A percentile compares a stretch with the other conserved stretches of the same genome.
phyloP scores from a whole-genome alignment of 2,888 invertebrate genomes.

The Arrhopalites spinosus region DNA sequence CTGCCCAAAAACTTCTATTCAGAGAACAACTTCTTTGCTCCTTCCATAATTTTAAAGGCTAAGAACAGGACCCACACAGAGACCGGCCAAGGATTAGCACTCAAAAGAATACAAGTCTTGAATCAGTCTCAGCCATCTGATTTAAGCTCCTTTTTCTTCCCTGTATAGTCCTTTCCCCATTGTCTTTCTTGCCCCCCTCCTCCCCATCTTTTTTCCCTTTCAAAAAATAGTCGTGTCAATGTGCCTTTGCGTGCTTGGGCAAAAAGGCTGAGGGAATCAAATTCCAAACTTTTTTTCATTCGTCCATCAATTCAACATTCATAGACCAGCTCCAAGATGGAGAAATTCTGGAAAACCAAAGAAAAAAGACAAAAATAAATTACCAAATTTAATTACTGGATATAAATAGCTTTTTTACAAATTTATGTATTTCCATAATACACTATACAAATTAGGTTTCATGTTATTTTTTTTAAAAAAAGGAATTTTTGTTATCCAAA shows the following conservation, averaged over 20 bases:
- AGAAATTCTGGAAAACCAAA: no score
- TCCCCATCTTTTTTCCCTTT: background rate
- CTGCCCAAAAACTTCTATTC: background rate
- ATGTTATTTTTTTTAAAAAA: no score
- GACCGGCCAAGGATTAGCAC: conserved; percentile 29
- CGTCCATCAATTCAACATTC: no score
- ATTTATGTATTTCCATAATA: no score
- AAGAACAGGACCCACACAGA: background rate
- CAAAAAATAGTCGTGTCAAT: background rate
- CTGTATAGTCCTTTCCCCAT: background rate
- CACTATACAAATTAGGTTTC: no score
- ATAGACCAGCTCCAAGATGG: no score
- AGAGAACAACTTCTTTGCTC: background rate
- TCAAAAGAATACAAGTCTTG: conserved; percentile 25
- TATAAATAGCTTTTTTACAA: no score
- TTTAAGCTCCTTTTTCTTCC: conserved; percentile 27
- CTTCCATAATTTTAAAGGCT: background rate
- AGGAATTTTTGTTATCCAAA: no score
- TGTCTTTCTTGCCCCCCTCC: background rate
- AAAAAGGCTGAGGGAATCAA: no score
- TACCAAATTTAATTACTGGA: no score
- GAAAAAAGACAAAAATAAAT: no score
- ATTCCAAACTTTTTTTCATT: background rate
- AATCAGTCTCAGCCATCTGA: conserved; percentile 34
- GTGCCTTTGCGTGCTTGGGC: no score